Evolutionary conservation across 1,140 invertebrate genomes (phyloP), one percentile per base, ranked within the genome.

Genomic region (Hypothenemus hampei): DNA sequence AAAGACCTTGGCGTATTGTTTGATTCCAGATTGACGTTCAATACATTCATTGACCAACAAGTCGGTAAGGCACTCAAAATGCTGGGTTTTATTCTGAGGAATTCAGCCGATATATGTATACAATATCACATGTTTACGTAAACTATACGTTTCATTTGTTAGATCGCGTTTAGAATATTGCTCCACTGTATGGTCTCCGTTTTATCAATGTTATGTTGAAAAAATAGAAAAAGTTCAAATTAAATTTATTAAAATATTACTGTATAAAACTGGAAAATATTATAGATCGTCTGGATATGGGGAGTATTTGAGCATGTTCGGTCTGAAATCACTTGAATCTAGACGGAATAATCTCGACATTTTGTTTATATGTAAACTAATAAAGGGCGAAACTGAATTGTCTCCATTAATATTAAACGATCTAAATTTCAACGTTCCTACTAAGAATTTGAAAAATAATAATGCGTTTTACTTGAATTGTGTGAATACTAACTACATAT

Each of bases 81-180:
- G 26, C 6, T 29, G n/a, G 26, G 26, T 7, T 29, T 29, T n/a
- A 6, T 29, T 6, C 6, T 7, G n/a, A 7, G 26, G n/a, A 29
- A 29, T n/a, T 29, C n/a, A n/a, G n/a, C n/a, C n/a, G 26, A 29
- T 7, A n/a, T 6, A 37, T 11, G 7, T 11, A 7, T 15, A 37
- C 6, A 37, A 37, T 37, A 11, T 16, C 15, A 16, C 6, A 6
- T 29, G 26, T 29, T 7, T 29, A 6, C 6, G n/a, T 6, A 29
- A n/a, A 6, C 26, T 29, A 6, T 37, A 37, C 15, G 6, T 10
- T 37, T 6, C 35, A 11, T 24, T 23, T 45, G 19, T 45, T 21
- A 21, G 26, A 23, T 55, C 16, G 54, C 56, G 24, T 61, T 60
- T 43, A 61, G 45, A 23, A 54, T 53, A 22, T 37, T 37, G 35